Percentiles rank a stretch among this genome's conserved stretches.
Conservation (phyloP, 92 coral and sea anemone genomes). For the Paramuricea clavata region DNA sequence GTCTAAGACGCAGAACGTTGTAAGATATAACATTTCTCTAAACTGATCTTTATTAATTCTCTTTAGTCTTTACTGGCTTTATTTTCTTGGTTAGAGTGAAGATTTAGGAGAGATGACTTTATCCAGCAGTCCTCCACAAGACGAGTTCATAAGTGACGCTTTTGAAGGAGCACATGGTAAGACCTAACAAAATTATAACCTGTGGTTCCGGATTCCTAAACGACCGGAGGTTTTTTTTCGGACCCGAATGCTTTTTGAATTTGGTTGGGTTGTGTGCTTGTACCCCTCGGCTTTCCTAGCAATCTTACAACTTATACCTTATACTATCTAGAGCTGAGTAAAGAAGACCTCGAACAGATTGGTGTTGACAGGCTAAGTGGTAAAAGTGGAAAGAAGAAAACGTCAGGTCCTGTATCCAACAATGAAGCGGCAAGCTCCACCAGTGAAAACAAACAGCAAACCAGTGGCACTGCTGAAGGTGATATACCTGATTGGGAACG, state of each 20-base stretch:
- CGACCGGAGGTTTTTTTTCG: too few relatives aligned
- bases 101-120: slow-evolving; percentile 51
- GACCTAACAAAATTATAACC: too few relatives aligned
- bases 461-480: slow-evolving; percentile 69
- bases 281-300: too few relatives aligned
- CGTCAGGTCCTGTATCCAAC: background rate
- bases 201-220: too few relatives aligned
- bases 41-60: too few relatives aligned
- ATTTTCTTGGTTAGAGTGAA: slow-evolving; percentile 20
- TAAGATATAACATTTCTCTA: slow-evolving; percentile 26
- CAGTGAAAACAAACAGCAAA: background rate
- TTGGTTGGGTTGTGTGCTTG: too few relatives aligned
- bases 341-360: slow-evolving; percentile 90
- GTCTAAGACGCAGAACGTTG: slow-evolving; percentile 36
- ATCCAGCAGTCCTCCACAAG: slow-evolving; percentile 83
- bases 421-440: slow-evolving; percentile 6
- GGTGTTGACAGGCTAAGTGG: slow-evolving; percentile 76
- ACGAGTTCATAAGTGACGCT: slow-evolving; percentile 93
- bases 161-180: slow-evolving; percentile 74
- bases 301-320: too few relatives aligned
- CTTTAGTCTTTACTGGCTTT: too few relatives aligned
- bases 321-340: slow-evolving; percentile 77
- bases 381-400: background rate
- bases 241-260: too few relatives aligned
- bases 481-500: slow-evolving; percentile 97